Base-by-base conservation (phyloP, 53 echinoderm and acorn worm genomes). In the Antedon mediterranea region DNA sequence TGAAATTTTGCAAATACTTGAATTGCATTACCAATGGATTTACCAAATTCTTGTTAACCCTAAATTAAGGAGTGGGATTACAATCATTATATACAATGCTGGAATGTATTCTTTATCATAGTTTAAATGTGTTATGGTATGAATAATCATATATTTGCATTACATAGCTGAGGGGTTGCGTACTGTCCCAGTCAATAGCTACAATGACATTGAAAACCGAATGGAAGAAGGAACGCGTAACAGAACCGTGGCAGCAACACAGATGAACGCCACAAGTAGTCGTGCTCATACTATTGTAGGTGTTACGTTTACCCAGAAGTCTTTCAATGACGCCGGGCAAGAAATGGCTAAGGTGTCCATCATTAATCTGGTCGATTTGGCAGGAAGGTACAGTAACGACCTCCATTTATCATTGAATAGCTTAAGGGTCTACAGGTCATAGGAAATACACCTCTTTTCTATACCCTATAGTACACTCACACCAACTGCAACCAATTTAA, bases 251-350 rank as follows among this genome's bases (percentile, higher is more conserved):
- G 97, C 97, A 9, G 89, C 97, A 27, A 97, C 97, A 30, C 91
- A 97, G 88, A 97, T 97, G 97, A 97, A 97, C 33, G 97, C 97
- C 0, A 97, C 97, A 43, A 97, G 97, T 72, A 97, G 97, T 73
- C 89, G 97, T 28, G 97, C 97, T 29, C 97, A 97, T 80, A 97
- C 97, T 70, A 97, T 97, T 72, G 91, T 97, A 34, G 89, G 92
- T 71, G 89, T 97, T 44, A 85, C 75, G 8, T 97, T 97, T 77
- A 97, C 97, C 31, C 97, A 97, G 85, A 97, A 97, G 82, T 77
- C 85, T 2, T 72, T 91, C 41, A 97, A 97, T 76, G 92, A 89
- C 34, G 97, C 97, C 3, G 97, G 97, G 4, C 91, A 92, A 78
- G 97, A 97, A 81, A 97, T 91, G 89, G 92, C 97, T 43, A 97